Evolutionary conservation across 2,888 invertebrate genomes (phyloP).

Genomic region (Galeopsomyia nigrocyanea): DNA sequence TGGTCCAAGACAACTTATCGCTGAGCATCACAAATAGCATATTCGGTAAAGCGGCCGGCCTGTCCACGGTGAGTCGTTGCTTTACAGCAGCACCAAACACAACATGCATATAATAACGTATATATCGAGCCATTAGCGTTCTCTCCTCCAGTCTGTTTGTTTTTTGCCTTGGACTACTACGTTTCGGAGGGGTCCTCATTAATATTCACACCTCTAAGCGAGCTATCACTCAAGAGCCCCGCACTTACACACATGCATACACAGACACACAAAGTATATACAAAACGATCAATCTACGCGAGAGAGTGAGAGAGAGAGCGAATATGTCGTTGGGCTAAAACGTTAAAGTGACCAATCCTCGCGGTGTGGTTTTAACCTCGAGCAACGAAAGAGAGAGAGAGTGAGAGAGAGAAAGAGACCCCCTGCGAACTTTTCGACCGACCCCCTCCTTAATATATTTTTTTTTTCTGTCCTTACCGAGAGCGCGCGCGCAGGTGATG

Average conservation of each 20-base stretch:
- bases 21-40: neutral
- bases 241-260: too few relatives aligned
- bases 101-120: too few relatives aligned
- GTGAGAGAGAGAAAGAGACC: constrained; percentile 40
- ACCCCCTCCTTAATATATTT: constrained; percentile 10
- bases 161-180: too few relatives aligned
- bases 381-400: constrained; percentile 19
- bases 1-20: constrained; percentile 11
- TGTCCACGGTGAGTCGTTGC: constrained; percentile 21
- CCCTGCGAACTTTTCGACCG: constrained; percentile 36
- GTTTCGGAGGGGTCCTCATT: too few relatives aligned
- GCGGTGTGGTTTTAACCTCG: constrained; percentile 29
- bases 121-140: too few relatives aligned
- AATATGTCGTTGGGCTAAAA: constrained; percentile 7
- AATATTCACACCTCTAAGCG: too few relatives aligned
- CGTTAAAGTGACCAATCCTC: constrained; percentile 40
- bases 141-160: too few relatives aligned
- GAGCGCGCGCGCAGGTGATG: neutral
- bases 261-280: too few relatives aligned
- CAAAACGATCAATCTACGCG: too few relatives aligned
- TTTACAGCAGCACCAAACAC: neutral
- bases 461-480: constrained; percentile 6
- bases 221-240: too few relatives aligned
- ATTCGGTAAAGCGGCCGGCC: neutral
- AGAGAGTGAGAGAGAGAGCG: too few relatives aligned